Evolutionary conservation across 2,113 vertebrate species (phyloP), one percentile per base, ranked within the genome.

Genomic region (Stigmatopora argus): DNA sequence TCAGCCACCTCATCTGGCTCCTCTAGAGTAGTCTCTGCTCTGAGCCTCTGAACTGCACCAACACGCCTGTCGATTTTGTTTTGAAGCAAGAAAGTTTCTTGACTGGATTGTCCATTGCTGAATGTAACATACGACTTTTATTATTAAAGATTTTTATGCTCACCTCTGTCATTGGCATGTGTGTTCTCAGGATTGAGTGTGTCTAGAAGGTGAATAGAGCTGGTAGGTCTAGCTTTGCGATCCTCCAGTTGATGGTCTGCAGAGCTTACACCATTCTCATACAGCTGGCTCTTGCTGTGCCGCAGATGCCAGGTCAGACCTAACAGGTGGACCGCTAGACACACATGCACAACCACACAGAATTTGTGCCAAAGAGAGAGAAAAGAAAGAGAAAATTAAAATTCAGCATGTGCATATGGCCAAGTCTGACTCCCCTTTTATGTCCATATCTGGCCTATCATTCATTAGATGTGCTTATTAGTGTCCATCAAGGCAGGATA

Each of bases 261-360:
- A 63, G 94, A 94, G 87, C 94, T 96, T 83, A 96, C 86, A 78
- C 96, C 96, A 31, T 98, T 98, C 88, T 97, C 96, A 79, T 98
- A 98, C 66, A 96, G 93, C 83, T 95, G 94, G 77, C 93, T 93
- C 87, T 96, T 95, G 55, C 94, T 92, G 61, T 95, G 94, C 78
- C 94, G 94, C 65, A 98, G 92, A 66, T 98, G 96, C 96, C 96
- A 98, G 78, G 95, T 98, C 91, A 98, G 92, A 86, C 95, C 96
- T 84, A 97, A 95, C 92, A 98, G 92, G 91, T 98, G 96, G 75
- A 98, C 94, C 88, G 94, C 96, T 98, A 86, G 84, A 88, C 89
- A 65, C 47, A 89, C 88, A 69, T 65, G 45, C 46, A 21, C 63
- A 65, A 21, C 55, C 47, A 64, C 52, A 70, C 59, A 46, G 12